Conservation (phyloP, 2,113 vertebrate genomes). For the Poeciliopsis prolifica region DNA sequence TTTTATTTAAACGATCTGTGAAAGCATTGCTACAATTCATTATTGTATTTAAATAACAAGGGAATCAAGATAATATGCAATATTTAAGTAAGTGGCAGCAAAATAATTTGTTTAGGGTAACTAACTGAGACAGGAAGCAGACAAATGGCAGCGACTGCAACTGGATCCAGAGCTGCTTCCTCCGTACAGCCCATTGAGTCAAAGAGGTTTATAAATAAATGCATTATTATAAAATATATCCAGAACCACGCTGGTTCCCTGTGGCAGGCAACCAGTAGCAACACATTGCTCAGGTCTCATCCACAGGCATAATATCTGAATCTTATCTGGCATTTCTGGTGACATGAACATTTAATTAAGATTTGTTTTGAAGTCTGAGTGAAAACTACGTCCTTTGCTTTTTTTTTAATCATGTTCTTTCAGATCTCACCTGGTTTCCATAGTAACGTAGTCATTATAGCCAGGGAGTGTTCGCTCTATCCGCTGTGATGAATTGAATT, state of each 20-base stretch:
- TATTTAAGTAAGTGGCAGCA: too few species aligned
- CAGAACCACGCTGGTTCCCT: background rate
- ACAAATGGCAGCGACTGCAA: too few species aligned
- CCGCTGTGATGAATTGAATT: slow-evolving; percentile 48
- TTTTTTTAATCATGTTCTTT: slow-evolving; percentile 47
- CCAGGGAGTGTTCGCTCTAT: slow-evolving; percentile 24
- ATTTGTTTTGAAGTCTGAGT: slow-evolving; percentile 63
- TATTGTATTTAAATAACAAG: too few species aligned
- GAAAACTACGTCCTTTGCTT: slow-evolving; percentile 53
- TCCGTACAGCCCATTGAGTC: too few species aligned
- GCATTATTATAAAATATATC: background rate
- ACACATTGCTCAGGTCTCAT: background rate
- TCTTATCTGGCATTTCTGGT: slow-evolving; percentile 37
- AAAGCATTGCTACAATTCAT: too few species aligned
- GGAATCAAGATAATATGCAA: too few species aligned
- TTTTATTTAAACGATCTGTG: too few species aligned
- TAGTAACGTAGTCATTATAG: slow-evolving; percentile 73
- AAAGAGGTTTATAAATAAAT: too few species aligned
- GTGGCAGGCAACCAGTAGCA: slow-evolving; percentile 9
- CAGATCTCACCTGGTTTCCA: slow-evolving; percentile 76
- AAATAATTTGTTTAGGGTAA: too few species aligned
- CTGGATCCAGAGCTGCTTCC: too few species aligned
- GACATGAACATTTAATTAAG: slow-evolving; percentile 63
- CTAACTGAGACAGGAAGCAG: too few species aligned
- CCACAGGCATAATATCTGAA: background rate